phyloP scores from a whole-genome alignment of 2,113 vertebrate species.

The Plectropomus leopardus region DNA sequence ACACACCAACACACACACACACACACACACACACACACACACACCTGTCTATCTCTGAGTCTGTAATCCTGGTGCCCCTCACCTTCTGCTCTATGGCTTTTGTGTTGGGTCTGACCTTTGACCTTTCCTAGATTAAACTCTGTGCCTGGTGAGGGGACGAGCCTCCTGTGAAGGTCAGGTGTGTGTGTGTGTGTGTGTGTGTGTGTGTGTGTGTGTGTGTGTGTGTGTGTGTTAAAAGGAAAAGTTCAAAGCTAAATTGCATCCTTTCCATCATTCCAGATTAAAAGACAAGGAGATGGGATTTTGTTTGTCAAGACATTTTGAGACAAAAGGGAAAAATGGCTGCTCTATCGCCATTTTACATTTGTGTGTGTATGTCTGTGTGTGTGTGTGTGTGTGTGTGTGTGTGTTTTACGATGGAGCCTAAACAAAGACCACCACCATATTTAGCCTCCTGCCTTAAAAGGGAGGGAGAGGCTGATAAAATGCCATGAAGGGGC shows the following conservation, averaged over 20 bases:
- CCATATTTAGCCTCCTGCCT: conserved; percentile 13
- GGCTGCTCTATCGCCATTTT: conserved; percentile 14
- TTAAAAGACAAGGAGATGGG: conserved; percentile 19
- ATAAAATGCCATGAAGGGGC: conserved; percentile 63
- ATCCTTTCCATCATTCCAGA: not conserved
- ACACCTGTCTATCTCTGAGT: not conserved
- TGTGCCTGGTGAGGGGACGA: not conserved
- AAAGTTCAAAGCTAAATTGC: conserved; percentile 15
- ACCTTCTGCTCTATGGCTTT: conserved; percentile 44
- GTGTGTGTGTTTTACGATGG: conserved; percentile 12
- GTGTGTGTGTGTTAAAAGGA: conserved; percentile 10
- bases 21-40: conserved; percentile 24
- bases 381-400: conserved; percentile 22
- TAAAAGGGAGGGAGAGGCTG: conserved; percentile 21
- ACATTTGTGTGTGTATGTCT: not conserved
- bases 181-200: conserved; percentile 40
- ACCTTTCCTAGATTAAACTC: conserved; percentile 50
- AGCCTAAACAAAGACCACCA: conserved; percentile 45
- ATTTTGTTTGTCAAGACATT: conserved; percentile 2
- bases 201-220: conserved; percentile 22
- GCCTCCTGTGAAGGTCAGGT: conserved; percentile 13
- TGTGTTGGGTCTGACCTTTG: conserved; percentile 54
- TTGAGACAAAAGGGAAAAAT: conserved; percentile 20
- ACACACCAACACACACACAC: conserved; percentile 41
- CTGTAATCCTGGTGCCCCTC: conserved; percentile 17